These are phyloP conservation scores for Contarinia nasturtii DNA, from an alignment of 1,140 invertebrate genomes.

Conservation along the genomic window DNA sequence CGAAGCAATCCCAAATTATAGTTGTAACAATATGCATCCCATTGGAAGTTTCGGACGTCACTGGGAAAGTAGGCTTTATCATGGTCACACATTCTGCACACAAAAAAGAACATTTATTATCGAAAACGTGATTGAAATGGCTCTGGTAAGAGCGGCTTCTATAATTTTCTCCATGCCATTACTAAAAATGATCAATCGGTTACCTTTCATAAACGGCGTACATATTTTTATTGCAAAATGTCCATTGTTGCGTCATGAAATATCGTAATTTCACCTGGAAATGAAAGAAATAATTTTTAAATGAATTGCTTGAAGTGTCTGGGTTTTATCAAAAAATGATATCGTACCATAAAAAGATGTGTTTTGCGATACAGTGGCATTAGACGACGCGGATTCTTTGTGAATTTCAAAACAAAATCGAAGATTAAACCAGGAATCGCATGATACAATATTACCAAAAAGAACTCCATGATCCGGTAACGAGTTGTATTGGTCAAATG, in stretches of 20 bases:
- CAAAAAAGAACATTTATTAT: background rate
- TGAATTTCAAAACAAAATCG: background rate
- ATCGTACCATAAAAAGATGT: background rate
- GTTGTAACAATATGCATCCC: background rate
- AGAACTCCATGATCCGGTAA: background rate
- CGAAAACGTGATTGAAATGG: background rate
- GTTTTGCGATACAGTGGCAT: background rate
- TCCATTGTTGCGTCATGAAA: background rate
- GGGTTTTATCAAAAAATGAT: no score
- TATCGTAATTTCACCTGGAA: background rate
- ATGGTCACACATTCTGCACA: background rate
- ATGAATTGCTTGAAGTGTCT: no score
- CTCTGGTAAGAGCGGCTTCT: background rate
- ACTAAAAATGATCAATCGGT: background rate
- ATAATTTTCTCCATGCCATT: background rate
- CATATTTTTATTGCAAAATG: background rate
- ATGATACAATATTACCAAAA: background rate
- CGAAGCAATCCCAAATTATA: background rate
- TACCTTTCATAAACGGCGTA: background rate
- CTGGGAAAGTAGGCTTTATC: background rate
- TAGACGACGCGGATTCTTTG: background rate
- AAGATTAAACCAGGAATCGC: background rate
- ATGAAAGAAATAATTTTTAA: background rate
- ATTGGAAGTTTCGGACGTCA: background rate
- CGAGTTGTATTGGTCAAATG: background rate